phyloP scores from a whole-genome alignment of 2,797 vertebrate species.

The Lutjanus campechanus region DNA sequence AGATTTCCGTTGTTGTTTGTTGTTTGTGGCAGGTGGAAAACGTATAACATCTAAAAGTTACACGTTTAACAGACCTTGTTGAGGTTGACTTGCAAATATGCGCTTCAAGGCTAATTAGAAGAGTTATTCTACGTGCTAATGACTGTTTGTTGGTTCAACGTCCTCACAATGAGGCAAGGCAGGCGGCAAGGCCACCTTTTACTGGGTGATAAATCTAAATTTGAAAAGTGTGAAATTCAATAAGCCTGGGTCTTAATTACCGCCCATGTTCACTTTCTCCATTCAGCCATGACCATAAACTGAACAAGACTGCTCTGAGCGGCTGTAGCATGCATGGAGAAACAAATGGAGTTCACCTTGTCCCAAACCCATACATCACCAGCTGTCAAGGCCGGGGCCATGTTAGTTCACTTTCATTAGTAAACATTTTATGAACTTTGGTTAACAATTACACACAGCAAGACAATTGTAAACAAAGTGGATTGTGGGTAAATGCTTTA shows the following conservation, averaged over 20 bases:
- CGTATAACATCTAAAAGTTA: slow-evolving; percentile 9
- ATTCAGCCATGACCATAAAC: slow-evolving; percentile 74
- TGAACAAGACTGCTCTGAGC: slow-evolving; percentile 58
- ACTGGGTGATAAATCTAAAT: slow-evolving; percentile 82
- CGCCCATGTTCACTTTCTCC: slow-evolving; percentile 68
- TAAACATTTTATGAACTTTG: slow-evolving; percentile 58
- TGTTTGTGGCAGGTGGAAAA: slow-evolving; percentile 40
- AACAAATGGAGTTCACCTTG: slow-evolving; percentile 74
- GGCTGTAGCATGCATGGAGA: slow-evolving; percentile 40
- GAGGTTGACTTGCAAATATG: slow-evolving; percentile 40
- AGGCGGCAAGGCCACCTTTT: slow-evolving; percentile 67
- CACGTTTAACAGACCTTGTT: slow-evolving; percentile 11
- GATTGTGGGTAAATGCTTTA: background rate
- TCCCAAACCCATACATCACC: slow-evolving; percentile 72
- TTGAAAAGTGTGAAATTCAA: slow-evolving; percentile 82
- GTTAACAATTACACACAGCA: slow-evolving; percentile 33
- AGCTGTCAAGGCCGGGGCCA: slow-evolving; percentile 54
- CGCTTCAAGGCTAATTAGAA: slow-evolving; percentile 74
- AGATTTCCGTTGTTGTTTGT: slow-evolving; percentile 25
- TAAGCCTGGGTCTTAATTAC: slow-evolving; percentile 81
- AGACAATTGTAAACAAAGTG: slow-evolving; percentile 14
- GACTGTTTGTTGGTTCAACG: slow-evolving; percentile 73
- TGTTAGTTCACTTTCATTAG: slow-evolving; percentile 51
- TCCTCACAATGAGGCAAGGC: slow-evolving; percentile 67
- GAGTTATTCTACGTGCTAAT: slow-evolving; percentile 72